Evolutionary conservation across 2,797 vertebrate genomes (phyloP), one percentile per base, ranked within the genome.

Genomic region (Argyrosomus regius): DNA sequence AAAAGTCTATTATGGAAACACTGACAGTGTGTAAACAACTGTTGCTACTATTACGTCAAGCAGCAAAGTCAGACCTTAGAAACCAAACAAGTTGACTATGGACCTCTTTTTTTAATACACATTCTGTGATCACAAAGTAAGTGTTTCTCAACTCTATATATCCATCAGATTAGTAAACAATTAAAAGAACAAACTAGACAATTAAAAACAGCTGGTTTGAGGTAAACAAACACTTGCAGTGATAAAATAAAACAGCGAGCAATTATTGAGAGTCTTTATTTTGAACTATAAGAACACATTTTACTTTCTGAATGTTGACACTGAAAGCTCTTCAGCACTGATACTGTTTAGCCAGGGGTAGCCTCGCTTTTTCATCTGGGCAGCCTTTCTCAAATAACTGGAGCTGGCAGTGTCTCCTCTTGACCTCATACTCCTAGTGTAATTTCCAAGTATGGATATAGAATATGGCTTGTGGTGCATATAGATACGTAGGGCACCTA

Each of bases 1-100:
- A 45, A 78, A 62, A 73, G 60, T 63, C 83, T 82, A 77, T 74
- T 82, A 91, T 78, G 71, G 73, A 92, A 90, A 87, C 78, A 84
- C 11, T 56, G 60, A 77, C 63, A 41, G 61, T 70, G 72, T 82
- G 82, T 84, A 77, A 91, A 89, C 75, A 87, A 81, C 46, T 82
- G 57, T 63, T 81, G 54, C 57, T 78, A 20, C 14, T 16, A 49
- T 57, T 59, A 58, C 58, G 46, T 64, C n/a, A 50, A 60, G 39
- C 0, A n/a, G 57, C 39, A 73, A 68, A 16, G n/a, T 7, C 18
- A 46, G 58, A 59, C 12, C 12, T 6, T 0, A 54, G 60, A 63
- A 31, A 28, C 9, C 18, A 7, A 63, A 56, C 52, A 49, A 28
- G 41, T 6, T 14, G n/a, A 45, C 8, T 17, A 63, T 3, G 22